These are phyloP conservation scores for Selene dorsalis DNA, from an alignment of 2,797 vertebrate species.

Conservation along the genomic window DNA sequence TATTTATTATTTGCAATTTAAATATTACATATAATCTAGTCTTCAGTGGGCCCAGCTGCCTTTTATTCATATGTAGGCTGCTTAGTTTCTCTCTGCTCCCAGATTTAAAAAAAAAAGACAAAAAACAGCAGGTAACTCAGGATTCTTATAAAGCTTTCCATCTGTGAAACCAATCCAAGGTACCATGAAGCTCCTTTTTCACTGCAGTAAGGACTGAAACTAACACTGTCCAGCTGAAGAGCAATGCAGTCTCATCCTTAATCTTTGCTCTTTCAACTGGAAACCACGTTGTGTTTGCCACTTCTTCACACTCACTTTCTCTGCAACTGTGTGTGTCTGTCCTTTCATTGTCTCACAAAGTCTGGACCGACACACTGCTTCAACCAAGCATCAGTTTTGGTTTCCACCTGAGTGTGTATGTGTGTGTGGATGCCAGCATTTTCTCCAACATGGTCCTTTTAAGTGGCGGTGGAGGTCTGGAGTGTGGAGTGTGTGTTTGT, in stretches of 20 bases:
- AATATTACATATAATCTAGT: not conserved
- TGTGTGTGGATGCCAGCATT: not conserved
- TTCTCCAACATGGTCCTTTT: conserved; percentile 14
- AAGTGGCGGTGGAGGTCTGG: conserved; percentile 8
- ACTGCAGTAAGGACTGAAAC: conserved; percentile 13
- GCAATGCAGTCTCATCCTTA: conserved; percentile 12
- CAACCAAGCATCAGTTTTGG: conserved; percentile 14
- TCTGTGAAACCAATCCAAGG: conserved; percentile 38
- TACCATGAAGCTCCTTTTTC: conserved; percentile 37
- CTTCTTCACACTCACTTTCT: conserved; percentile 42
- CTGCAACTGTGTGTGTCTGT: conserved; percentile 11
- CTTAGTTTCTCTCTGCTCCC: conserved; percentile 20
- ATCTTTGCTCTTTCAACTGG: not conserved
- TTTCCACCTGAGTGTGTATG: conserved; percentile 8
- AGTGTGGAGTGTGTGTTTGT: conserved; percentile 29
- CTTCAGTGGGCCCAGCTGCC: not conserved
- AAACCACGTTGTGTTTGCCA: conserved; percentile 20
- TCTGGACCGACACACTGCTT: conserved; percentile 26
- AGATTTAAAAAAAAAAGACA: conserved; percentile 2
- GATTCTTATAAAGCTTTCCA: conserved; percentile 23
- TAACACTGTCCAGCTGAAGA: conserved; percentile 31
- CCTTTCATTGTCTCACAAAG: conserved; percentile 37
- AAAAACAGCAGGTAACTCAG: not conserved
- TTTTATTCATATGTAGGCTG: conserved; percentile 18
- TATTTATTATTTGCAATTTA: not conserved